Percentiles rank a stretch among this genome's conserved stretches.
phyloP scores from a whole-genome alignment of 2,113 vertebrate species.

The Nipponia nippon region DNA sequence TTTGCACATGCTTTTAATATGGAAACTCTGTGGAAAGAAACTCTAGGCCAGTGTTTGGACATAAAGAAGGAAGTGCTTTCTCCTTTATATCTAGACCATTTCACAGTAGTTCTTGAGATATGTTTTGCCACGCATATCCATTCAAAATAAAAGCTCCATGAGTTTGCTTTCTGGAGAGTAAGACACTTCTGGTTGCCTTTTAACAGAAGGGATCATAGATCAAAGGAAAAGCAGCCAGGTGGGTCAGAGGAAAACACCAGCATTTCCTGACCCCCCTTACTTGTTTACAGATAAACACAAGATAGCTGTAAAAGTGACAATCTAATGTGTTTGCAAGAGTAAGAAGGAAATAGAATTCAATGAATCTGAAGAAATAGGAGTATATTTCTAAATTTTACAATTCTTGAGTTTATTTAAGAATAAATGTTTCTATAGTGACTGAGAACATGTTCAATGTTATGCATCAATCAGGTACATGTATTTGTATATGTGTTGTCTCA shows the following conservation, averaged over 20 bases:
- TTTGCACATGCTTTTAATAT: background rate
- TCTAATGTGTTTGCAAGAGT: background rate
- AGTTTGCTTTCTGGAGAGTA: background rate
- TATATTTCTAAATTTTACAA: background rate
- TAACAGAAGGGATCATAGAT: background rate
- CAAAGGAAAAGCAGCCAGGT: background rate
- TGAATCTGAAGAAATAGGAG: background rate
- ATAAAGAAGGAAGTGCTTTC: background rate
- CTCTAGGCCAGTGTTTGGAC: background rate
- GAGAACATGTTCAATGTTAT: background rate
- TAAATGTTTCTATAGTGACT: background rate
- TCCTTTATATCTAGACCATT: background rate
- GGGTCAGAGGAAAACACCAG: background rate
- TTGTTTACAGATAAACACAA: constrained; percentile 30
- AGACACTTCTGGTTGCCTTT: background rate
- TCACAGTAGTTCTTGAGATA: background rate
- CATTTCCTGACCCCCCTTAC: background rate
- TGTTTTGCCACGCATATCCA: background rate
- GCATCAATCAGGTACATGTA: no score
- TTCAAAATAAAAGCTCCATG: background rate
- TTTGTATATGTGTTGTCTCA: background rate
- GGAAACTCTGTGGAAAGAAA: background rate
- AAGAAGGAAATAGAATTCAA: background rate
- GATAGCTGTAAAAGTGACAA: background rate
- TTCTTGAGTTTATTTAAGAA: background rate